phyloP scores from a whole-genome alignment of 37 sponge, comb jelly and placozoan species.

The Petrosia ficiformis region DNA sequence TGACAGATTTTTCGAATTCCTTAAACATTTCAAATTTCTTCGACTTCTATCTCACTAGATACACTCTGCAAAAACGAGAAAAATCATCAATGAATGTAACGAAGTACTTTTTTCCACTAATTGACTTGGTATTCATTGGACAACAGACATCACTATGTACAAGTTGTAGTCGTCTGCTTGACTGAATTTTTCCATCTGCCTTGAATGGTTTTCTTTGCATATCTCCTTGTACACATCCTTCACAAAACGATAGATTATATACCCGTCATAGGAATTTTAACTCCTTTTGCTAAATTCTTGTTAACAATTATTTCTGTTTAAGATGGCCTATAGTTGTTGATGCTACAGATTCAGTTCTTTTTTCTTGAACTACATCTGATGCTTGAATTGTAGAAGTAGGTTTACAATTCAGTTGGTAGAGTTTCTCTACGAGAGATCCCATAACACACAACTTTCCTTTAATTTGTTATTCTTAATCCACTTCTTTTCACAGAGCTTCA shows the following conservation, averaged over 20 bases:
- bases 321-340: too few species aligned
- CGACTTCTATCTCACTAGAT: slow-evolving; percentile 9
- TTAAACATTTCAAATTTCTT: neutral
- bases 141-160: slow-evolving; percentile 9
- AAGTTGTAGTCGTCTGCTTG: neutral
- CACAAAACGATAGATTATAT: slow-evolving; percentile 3
- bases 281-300: too few species aligned
- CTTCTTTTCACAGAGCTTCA: neutral
- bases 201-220: neutral
- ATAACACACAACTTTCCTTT: neutral
- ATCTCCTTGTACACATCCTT: neutral
- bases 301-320: too few species aligned
- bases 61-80: neutral
- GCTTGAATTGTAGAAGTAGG: neutral
- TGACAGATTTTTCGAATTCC: neutral
- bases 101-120: slow-evolving; percentile 11
- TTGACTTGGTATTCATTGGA: slow-evolving; percentile 9
- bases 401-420: neutral
- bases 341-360: too few species aligned
- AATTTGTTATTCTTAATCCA: neutral
- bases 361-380: neutral
- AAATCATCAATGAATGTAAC: slow-evolving; percentile 18
- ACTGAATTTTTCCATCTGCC: neutral
- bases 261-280: neutral
- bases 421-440: neutral